Conservation (phyloP, 2,888 invertebrate species). For the Lutraria lutraria region DNA sequence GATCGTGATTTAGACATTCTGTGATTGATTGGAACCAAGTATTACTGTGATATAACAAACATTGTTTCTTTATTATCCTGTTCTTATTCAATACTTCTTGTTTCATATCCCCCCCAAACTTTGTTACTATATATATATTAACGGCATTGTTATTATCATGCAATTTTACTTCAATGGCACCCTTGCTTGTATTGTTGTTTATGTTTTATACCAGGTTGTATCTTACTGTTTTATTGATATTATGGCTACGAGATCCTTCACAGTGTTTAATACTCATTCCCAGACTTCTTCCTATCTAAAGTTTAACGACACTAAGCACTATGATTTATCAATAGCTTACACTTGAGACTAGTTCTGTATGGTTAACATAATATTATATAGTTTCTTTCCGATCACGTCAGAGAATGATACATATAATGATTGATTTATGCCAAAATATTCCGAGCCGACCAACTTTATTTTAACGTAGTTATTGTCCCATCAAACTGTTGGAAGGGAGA, state of each 20-base stretch:
- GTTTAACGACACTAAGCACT: not conserved
- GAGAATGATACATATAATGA: not conserved
- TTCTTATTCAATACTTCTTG: not conserved
- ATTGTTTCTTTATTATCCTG: not conserved
- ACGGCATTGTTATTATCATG: not conserved
- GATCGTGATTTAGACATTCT: slow-evolving; percentile 84
- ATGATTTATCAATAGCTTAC: not conserved
- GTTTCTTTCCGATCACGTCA: not conserved
- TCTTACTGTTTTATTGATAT: not conserved
- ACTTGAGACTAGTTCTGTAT: not conserved
- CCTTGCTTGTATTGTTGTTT: slow-evolving; percentile 2
- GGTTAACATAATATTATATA: not conserved
- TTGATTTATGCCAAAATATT: not conserved
- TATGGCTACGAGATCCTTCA: not conserved
- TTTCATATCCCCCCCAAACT: not conserved
- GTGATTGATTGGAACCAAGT: slow-evolving; percentile 65
- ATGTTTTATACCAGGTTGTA: slow-evolving; percentile 10
- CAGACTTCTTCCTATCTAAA: not conserved
- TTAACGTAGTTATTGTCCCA: no score
- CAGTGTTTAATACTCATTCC: not conserved
- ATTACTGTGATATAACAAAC: slow-evolving; percentile 52
- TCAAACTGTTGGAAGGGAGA: no score
- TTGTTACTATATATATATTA: slow-evolving; percentile 7
- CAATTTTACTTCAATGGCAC: not conserved
- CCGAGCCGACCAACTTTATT: not conserved